Evolutionary conservation across 2,888 invertebrate species (phyloP), one percentile per base, ranked within the genome.

Genomic region (Magallana nippona): DNA sequence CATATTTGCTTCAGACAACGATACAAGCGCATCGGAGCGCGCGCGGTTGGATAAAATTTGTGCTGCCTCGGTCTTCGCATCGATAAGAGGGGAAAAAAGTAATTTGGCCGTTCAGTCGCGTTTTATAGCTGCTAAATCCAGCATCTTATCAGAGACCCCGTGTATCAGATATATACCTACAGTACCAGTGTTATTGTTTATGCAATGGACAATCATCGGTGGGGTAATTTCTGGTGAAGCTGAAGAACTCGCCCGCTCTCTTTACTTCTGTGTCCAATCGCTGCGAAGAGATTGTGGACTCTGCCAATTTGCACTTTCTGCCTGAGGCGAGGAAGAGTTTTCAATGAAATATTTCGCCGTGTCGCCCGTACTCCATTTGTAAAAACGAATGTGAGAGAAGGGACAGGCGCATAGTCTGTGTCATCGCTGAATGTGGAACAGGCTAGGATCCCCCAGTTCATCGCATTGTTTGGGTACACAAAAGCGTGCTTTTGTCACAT

Each of bases 11-110:
- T 32, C 10, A 27, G 71, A 27, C 32, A 27, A 22, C 71, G 71
- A 71, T 71, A 71, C 71, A 22, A 71, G 71, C 71, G 71, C 71
- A 71, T 71, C 71, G 27, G 22, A 27, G 71, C 71, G 13, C 63
- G 71, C 82, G 82, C 82, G 82, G 82, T 82, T 71, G 77, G 82
- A 71, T 82, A 56, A 82, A 81, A 81, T 44, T 60, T 81, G 60
- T 62, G 81, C 81, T 81, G 55, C 27, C 57, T 57, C 22, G 57
- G 19, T 79, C 27, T 57, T 79, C 79, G 10, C 57, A 22, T 79
- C 57, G 79, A 79, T 79, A 57, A 44, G 44, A 44, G 19, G 32
- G 22, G 80, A 58, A 56, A 55, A 55, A 71, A 56, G 71, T 63
- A 71, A 82, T 55, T 60, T 71, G 22, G 55, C 71, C 44, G 82